Base-by-base conservation (phyloP, 2,113 vertebrate genomes). In the Albula goreensis region DNA sequence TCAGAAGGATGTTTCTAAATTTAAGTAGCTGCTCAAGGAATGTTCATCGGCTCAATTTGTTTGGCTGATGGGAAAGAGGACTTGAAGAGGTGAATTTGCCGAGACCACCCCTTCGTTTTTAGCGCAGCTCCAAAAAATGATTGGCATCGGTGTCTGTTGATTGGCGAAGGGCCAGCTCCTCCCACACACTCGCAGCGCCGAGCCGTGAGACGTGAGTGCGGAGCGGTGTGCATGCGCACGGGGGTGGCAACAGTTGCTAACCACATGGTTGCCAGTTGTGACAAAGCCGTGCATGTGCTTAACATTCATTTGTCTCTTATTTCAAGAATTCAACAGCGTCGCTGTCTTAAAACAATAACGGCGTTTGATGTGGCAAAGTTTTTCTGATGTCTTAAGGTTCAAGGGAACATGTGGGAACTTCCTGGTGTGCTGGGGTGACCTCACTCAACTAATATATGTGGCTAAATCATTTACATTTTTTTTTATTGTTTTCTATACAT, bases 401-500 rank as follows among this genome's bases (percentile, higher is more conserved):
- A 4, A 17, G 50, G 80, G 50, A 31, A 49, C 1, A 10, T 10
- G 52, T 84, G 81, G 83, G 52, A n/a, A 78, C 8, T 89, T 3
- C 89, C 56, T 83, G 79, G 83, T 79, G 83, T 74, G 50, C 60
- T 83, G 15, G 31, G 57, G 60, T 50, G 79, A 50, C 22, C 48
- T 80, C 7, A 80, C n/a, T n/a, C 50, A 51, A 50, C 79, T 50
- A 82, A 86, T 89, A 0, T 78, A 25, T 80, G 31, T 41, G 22
- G 79, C 50, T 79, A 84, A 9, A 0, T 87, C 74, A 70, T 82
- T 79, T 83, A 25, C 48, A 13, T 87, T 86, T 6, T 88, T 78
- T 85, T 63, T 82, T n/a, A 78, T 57, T 51, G 52, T 78, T 78
- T 11, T 10, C 25, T 48, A 31, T 41, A n/a, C 10, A 31, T n/a